Conservation (phyloP, 2,113 vertebrate species). For the Empidonax traillii region DNA sequence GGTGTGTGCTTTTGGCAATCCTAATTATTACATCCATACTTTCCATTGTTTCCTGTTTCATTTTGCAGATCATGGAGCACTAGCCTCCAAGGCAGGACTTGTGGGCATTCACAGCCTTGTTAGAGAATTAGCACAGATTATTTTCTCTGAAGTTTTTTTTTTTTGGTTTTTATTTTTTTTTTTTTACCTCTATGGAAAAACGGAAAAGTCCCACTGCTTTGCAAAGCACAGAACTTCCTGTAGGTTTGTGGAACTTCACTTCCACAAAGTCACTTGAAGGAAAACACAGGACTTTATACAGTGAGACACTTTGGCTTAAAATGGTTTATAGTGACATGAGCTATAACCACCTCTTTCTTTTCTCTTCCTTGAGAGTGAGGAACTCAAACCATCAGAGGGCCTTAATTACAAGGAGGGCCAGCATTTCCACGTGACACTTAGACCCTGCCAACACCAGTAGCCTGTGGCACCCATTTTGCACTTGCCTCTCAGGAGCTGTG, state of each 20-base stretch:
- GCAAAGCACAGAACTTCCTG: background rate
- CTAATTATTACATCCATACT: background rate
- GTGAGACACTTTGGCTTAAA: background rate
- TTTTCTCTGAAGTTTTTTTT: background rate
- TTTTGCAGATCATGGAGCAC: background rate
- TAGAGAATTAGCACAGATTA: background rate
- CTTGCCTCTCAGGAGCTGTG: background rate
- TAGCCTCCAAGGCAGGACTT: background rate
- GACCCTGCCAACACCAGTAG: background rate
- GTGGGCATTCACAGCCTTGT: background rate
- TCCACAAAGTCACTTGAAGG: background rate
- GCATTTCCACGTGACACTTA: background rate
- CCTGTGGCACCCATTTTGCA: background rate
- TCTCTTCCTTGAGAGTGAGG: background rate
- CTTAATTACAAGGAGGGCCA: background rate
- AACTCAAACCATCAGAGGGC: background rate
- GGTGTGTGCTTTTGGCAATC: background rate
- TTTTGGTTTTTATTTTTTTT: background rate
- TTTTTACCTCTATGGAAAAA: background rate
- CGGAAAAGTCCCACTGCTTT: background rate
- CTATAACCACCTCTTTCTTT: background rate
- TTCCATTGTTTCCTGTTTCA: background rate
- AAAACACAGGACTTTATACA: background rate
- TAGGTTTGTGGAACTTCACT: background rate
- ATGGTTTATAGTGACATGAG: background rate